Evolutionary conservation across 2,888 invertebrate species (phyloP), one percentile per base, ranked within the genome.

Genomic region (Dorcus hopei): DNA sequence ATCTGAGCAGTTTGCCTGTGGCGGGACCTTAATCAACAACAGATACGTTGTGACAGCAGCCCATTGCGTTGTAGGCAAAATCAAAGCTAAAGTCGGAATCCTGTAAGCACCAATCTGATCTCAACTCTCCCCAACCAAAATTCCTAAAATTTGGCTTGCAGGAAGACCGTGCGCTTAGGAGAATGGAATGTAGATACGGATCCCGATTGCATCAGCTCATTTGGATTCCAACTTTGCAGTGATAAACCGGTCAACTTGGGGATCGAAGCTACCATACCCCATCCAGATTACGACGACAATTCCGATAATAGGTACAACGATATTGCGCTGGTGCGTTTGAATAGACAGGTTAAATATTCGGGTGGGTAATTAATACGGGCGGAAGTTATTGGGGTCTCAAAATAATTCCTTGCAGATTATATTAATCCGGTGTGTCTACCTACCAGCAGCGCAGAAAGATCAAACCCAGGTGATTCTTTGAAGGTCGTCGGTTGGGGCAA

Each of bases 111-210:
- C 26, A 33, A 33, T 6, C 3, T 19, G 1, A 19, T 19, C n/a
- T n/a, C 19, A 3, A 19, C 19, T 26, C 3, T 26, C 5, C 6
- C 26, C 4, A 33, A 33, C 7, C 26, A 7, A 7, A 38, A 38
- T 2, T 1, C 9, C 8, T 7, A 38, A 52, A 47, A 8, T 49
- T 14, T 54, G 52, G 6, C 40, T 72, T 74, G n/a, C 67, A 85
- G 84, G 58, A 76, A 79, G 61, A 77, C 80, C 42, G 82, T 84
- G 2, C 81, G 87, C 9, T 75, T 89, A 41, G 89, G 89, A 1
- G 89, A 89, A 75, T 87, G 86, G 67, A 85, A 89, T 69, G 82
- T 81, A 0, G 81, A 83, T 64, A 82, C 81, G 1, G 81, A 83
- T 40, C 76, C 81, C 0, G 89, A 89, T 69, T 89, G 89, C 72